phyloP scores from a whole-genome alignment of 2,888 invertebrate genomes.

The Abrostola tripartita region DNA sequence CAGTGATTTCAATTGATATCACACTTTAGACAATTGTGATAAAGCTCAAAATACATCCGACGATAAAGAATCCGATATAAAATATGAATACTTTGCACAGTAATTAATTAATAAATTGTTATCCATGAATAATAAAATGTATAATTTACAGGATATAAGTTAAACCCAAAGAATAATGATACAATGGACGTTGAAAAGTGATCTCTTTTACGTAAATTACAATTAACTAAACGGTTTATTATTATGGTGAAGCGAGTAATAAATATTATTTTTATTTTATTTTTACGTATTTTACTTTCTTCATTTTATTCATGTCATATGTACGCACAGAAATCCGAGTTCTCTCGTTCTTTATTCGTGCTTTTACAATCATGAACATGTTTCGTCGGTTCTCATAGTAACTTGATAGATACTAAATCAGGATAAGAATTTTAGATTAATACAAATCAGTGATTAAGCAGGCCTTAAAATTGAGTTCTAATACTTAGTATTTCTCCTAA shows the following conservation, averaged over 20 bases:
- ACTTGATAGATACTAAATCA: no score
- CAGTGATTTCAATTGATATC: constrained; percentile 19
- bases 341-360: no score
- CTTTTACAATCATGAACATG: no score
- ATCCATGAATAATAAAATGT: constrained; percentile 46
- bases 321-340: no score
- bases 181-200: constrained; percentile 38
- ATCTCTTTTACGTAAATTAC: constrained; percentile 31
- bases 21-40: constrained; percentile 17
- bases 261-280: background rate
- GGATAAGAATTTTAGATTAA: no score
- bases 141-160: constrained; percentile 43
- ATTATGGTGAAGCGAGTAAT: background rate
- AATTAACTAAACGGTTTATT: constrained; percentile 18
- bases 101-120: constrained; percentile 57
- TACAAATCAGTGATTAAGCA: no score
- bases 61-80: constrained; percentile 12
- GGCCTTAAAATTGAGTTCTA: no score
- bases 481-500: no score
- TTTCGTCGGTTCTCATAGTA: no score
- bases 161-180: constrained; percentile 33
- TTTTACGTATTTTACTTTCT: background rate
- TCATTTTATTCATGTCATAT: no score
- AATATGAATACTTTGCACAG: constrained; percentile 45
- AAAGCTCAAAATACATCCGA: constrained; percentile 20